Conservation (phyloP, 2,888 invertebrate genomes). For the Drosophila greeni region DNA sequence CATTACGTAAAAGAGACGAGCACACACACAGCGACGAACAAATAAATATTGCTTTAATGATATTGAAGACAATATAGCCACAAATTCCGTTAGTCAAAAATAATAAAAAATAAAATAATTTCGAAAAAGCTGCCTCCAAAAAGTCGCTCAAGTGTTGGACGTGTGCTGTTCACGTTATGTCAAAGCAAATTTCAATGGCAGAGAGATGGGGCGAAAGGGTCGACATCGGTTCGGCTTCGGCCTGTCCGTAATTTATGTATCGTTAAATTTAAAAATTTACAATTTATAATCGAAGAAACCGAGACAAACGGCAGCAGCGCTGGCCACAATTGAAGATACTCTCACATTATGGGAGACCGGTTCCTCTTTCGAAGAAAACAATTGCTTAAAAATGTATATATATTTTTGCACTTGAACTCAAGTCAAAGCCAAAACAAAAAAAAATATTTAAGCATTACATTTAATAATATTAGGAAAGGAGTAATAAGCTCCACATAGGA, state of each 20-base stretch:
- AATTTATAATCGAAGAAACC: slow-evolving; percentile 48
- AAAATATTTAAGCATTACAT: slow-evolving; percentile 47
- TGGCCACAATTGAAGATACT: slow-evolving; percentile 47
- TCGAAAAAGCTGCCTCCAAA: slow-evolving; percentile 41
- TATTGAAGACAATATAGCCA: slow-evolving; percentile 42
- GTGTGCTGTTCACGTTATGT: slow-evolving; percentile 30
- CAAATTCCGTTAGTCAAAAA: slow-evolving; percentile 57
- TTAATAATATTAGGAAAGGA: slow-evolving; percentile 15
- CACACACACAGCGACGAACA: slow-evolving; percentile 8
- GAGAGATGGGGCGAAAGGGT: slow-evolving; percentile 15
- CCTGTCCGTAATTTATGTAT: slow-evolving; percentile 35
- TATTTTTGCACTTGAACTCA: slow-evolving; percentile 54
- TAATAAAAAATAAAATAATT: slow-evolving; percentile 21
- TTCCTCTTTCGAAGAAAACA: slow-evolving; percentile 32
- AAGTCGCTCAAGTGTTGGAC: slow-evolving; percentile 54
- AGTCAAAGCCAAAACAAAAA: too few species aligned
- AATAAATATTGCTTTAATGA: slow-evolving; percentile 53
- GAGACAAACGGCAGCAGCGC: slow-evolving; percentile 25
- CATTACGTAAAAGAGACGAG: slow-evolving; percentile 59
- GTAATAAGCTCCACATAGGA: too few species aligned
- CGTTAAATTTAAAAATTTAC: slow-evolving; percentile 35
- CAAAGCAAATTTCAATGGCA: slow-evolving; percentile 34
- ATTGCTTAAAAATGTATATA: slow-evolving; percentile 1
- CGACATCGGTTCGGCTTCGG: slow-evolving; percentile 1
- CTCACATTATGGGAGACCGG: slow-evolving; percentile 45